A percentile compares a stretch with the other conserved stretches of the same genome.
These are phyloP conservation scores for Eustalomyia histrio DNA, from an alignment of 2,888 invertebrate genomes.

Conservation along the genomic window DNA sequence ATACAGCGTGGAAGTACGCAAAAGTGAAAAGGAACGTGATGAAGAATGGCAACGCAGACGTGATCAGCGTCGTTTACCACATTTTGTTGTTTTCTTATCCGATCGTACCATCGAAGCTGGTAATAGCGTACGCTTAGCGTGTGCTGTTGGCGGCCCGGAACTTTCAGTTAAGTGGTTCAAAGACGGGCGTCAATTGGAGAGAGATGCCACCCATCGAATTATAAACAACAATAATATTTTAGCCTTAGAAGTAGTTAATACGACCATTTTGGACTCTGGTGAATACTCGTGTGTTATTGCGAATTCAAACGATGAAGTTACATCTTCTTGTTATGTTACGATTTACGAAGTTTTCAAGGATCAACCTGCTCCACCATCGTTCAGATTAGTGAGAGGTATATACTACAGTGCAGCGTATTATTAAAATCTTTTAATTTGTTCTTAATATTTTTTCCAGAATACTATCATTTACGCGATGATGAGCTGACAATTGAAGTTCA, in stretches of 20 bases:
- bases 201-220: conserved; percentile 79
- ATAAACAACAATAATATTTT: conserved; percentile 82
- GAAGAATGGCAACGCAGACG: conserved; percentile 79
- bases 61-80: conserved; percentile 76
- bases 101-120: conserved; percentile 88
- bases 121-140: conserved; percentile 87
- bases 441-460: conserved; percentile 71
- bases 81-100: conserved; percentile 82
- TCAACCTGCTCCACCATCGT: conserved; percentile 86
- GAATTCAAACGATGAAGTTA: conserved; percentile 87
- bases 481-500: conserved; percentile 83
- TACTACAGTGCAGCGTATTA: background rate
- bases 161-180: conserved; percentile 88
- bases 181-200: conserved; percentile 82
- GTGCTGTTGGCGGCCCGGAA: conserved; percentile 87
- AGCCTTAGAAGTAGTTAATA: conserved; percentile 82
- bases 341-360: conserved; percentile 87
- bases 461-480: conserved; percentile 81
- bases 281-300: conserved; percentile 86
- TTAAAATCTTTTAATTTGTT: background rate
- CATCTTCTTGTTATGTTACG: conserved; percentile 86
- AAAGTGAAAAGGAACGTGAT: conserved; percentile 77
- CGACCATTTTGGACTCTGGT: conserved; percentile 83
- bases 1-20: conserved; percentile 74
- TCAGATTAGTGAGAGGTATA: conserved; percentile 84